Percentiles rank a stretch among this genome's conserved stretches.
These are phyloP conservation scores for Homarus gammarus DNA, from an alignment of 2,888 invertebrate genomes.

Conservation along the genomic window DNA sequence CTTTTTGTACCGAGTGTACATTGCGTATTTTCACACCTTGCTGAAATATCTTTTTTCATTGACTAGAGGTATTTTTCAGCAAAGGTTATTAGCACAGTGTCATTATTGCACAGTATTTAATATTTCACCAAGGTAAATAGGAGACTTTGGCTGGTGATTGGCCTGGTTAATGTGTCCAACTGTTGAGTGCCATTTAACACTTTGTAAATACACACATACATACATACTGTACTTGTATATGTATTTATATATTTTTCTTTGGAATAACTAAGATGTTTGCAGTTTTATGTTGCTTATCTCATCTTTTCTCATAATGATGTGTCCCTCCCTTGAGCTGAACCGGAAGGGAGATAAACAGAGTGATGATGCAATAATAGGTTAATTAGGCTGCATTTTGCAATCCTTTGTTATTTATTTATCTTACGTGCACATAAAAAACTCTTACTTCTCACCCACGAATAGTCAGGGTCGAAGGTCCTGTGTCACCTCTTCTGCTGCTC, in stretches of 20 bases:
- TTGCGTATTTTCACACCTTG: no score
- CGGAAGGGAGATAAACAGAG: background rate
- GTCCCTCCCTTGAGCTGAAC: background rate
- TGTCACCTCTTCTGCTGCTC: no score
- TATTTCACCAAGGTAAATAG: no score
- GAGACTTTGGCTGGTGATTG: no score
- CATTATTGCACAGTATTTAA: background rate
- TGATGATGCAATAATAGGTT: background rate
- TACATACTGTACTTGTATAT: background rate
- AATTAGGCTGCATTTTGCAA: background rate
- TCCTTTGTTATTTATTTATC: background rate
- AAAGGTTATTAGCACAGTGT: background rate
- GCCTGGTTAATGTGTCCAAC: background rate
- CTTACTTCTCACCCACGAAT: background rate
- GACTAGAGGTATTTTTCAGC: no score
- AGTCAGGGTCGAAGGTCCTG: no score
- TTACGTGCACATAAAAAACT: background rate
- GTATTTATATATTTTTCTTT: conserved; percentile 17
- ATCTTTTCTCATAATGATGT: background rate
- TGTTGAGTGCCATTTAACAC: background rate
- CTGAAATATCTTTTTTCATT: no score
- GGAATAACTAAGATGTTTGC: background rate
- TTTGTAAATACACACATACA: background rate
- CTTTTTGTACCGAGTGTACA: no score
- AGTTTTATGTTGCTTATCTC: background rate